phyloP scores from a whole-genome alignment of 1,140 invertebrate species.

The Pteromalus puparum region DNA sequence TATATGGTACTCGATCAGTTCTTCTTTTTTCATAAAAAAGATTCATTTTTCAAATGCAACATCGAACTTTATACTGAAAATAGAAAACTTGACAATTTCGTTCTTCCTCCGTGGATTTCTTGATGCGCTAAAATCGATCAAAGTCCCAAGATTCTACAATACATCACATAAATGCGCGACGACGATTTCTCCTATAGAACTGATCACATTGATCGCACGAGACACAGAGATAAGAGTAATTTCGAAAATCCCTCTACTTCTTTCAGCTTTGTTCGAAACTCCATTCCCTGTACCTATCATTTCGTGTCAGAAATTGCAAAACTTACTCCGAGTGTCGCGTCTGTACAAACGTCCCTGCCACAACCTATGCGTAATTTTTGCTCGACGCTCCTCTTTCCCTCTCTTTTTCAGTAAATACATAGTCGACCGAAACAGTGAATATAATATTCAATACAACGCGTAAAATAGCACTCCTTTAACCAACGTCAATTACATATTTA shows the following conservation, averaged over 20 bases:
- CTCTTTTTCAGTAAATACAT: constrained; percentile 23
- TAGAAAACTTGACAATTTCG: background rate
- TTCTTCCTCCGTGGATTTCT: constrained; percentile 36
- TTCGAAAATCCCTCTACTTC: background rate
- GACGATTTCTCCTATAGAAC: constrained; percentile 16
- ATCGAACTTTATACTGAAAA: background rate
- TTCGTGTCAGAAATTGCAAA: background rate
- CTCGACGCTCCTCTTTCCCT: background rate
- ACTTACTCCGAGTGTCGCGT: background rate
- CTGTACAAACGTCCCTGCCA: constrained; percentile 14
- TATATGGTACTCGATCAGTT: background rate
- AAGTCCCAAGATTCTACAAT: constrained; percentile 9
- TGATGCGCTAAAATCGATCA: background rate
- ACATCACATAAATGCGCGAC: background rate
- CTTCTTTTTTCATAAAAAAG: no score
- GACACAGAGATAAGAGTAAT: constrained; percentile 6
- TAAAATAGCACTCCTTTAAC: constrained; percentile 40
- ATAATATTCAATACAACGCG: constrained; percentile 42
- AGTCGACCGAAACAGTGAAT: constrained; percentile 45
- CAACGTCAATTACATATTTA: constrained; percentile 69
- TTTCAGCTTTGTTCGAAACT: no score
- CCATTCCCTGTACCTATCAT: background rate
- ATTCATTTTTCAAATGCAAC: background rate
- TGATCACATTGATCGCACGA: constrained; percentile 29
- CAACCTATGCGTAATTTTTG: background rate